A percentile compares a stretch with the other conserved stretches of the same genome.
phyloP scores from a whole-genome alignment of 2,113 vertebrate genomes.

The Myrmecophaga tridactyla region DNA sequence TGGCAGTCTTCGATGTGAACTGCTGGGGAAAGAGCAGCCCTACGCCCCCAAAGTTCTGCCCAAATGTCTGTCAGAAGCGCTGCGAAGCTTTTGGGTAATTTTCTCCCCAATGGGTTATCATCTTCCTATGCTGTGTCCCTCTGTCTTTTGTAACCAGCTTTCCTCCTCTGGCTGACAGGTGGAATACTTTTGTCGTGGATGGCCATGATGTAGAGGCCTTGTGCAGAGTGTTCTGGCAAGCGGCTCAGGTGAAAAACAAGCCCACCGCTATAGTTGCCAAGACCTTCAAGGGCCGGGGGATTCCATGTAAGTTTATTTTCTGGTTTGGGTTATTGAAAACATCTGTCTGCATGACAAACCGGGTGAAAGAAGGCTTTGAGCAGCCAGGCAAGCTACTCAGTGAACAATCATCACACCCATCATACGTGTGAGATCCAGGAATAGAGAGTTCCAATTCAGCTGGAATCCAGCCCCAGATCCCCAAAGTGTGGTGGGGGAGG shows the following conservation, averaged over 20 bases:
- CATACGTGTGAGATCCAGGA: not conserved
- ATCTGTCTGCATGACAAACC: not conserved
- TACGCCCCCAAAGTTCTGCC: constrained; percentile 85
- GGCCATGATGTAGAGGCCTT: constrained; percentile 89
- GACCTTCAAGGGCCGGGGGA: constrained; percentile 90
- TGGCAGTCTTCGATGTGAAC: constrained; percentile 90
- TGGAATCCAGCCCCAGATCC: not conserved
- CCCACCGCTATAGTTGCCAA: constrained; percentile 92
- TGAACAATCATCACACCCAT: not conserved
- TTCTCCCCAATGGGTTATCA: not conserved
- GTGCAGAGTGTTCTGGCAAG: constrained; percentile 88
- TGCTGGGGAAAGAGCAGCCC: constrained; percentile 87
- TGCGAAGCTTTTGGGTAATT: constrained; percentile 91
- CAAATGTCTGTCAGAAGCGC: constrained; percentile 84
- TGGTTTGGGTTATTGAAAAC: not conserved
- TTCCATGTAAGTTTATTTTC: constrained; percentile 83
- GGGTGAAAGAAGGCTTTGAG: not conserved
- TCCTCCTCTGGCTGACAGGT: constrained; percentile 77
- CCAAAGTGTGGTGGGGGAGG: not conserved
- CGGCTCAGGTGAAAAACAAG: constrained; percentile 85
- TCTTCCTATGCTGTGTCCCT: not conserved
- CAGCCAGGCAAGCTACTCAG: not conserved
- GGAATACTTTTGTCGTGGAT: constrained; percentile 91
- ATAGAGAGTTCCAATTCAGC: too few species aligned
- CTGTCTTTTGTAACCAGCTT: not conserved